Evolutionary conservation across 2,888 invertebrate genomes (phyloP).

Genomic region (Eupithecia centaureata): DNA sequence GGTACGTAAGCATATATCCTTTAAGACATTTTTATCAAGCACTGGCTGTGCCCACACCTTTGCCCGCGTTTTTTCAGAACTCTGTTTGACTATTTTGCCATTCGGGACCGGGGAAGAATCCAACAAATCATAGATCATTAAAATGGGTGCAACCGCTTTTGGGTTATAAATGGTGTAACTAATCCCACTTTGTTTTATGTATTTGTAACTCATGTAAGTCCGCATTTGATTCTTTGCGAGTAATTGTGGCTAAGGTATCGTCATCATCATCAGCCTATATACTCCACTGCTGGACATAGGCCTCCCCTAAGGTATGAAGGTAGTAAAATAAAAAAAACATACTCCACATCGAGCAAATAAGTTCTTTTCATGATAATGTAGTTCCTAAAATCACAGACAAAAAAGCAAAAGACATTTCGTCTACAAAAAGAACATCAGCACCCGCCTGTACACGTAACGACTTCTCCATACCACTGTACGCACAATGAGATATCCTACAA

Average conservation of each 20-base stretch:
- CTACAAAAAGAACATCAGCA: slow-evolving; percentile 48
- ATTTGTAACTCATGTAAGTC: background rate
- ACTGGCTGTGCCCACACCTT: no score
- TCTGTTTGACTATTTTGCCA: no score
- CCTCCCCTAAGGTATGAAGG: no score
- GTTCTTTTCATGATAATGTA: background rate
- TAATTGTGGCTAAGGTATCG: background rate
- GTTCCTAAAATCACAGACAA: slow-evolving; percentile 9
- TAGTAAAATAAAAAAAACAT: background rate
- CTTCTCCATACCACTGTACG: slow-evolving; percentile 62
- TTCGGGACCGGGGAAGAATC: no score
- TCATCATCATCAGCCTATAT: no score
- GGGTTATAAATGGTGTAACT: no score
- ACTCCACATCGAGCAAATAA: background rate
- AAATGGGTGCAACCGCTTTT: no score
- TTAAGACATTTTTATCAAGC: background rate
- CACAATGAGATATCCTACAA: slow-evolving; percentile 70
- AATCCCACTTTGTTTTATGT: no score
- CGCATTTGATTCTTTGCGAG: background rate
- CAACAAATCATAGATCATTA: no score
- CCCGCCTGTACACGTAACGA: slow-evolving; percentile 46
- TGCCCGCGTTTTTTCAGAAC: no score
- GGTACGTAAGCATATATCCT: no score
- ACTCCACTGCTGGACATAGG: no score
- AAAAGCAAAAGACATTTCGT: slow-evolving; percentile 36